Conservation (phyloP, 2,113 vertebrate species). For the Marmota flaviventris region DNA sequence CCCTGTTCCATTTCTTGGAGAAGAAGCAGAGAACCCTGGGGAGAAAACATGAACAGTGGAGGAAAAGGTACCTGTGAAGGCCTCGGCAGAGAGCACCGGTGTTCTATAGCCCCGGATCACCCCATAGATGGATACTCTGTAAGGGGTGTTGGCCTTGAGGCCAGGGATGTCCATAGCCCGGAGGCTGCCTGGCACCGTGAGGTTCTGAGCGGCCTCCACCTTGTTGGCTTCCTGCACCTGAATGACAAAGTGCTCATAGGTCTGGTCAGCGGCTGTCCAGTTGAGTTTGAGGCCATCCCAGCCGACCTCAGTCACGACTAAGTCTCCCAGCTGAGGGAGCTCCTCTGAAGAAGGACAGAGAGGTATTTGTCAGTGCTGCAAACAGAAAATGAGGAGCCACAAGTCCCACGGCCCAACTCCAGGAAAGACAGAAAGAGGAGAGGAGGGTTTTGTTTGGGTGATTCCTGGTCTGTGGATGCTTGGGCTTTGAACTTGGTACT, state of each 20-base stretch:
- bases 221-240: constrained; percentile 92
- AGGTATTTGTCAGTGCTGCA: constrained; percentile 83
- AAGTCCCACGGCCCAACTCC: not conserved
- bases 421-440: not conserved
- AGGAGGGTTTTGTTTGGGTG: not conserved
- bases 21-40: not conserved
- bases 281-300: constrained; percentile 95
- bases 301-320: constrained; percentile 90
- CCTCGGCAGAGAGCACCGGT: constrained; percentile 86
- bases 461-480: not conserved
- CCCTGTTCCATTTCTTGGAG: not conserved
- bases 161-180: constrained; percentile 88
- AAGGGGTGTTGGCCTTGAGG: constrained; percentile 92
- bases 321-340: constrained; percentile 91
- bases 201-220: constrained; percentile 86
- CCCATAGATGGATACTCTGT: constrained; percentile 91
- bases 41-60: not conserved
- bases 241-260: constrained; percentile 93
- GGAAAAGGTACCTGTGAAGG: constrained; percentile 86
- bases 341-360: constrained; percentile 92
- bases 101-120: constrained; percentile 88
- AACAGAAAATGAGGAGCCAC: not conserved
- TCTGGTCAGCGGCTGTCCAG: constrained; percentile 90
- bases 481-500: not conserved
- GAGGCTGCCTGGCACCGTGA: constrained; percentile 89